Evolutionary conservation across 2,797 vertebrate species (phyloP).

Genomic region (Liparis tanakae): DNA sequence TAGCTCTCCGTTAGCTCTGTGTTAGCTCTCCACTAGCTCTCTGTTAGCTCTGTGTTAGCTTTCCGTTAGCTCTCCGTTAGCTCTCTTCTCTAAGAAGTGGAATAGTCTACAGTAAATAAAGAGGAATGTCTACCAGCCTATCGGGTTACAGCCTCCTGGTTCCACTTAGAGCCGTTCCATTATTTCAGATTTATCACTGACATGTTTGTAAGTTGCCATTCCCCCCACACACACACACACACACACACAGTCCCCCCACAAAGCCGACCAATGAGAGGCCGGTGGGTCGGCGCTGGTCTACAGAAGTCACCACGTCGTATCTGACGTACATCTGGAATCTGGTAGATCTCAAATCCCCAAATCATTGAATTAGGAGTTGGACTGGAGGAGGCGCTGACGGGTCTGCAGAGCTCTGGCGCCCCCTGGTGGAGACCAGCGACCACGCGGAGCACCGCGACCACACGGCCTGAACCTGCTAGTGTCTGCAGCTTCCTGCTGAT

Average conservation of each 20-base stretch:
- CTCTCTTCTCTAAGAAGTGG: too few relatives aligned
- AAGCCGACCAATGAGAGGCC: background rate
- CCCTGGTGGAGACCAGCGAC: constrained; percentile 50
- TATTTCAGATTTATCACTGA: constrained; percentile 85
- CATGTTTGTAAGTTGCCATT: constrained; percentile 73
- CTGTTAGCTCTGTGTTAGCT: too few relatives aligned
- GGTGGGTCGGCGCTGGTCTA: background rate
- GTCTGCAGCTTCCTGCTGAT: too few relatives aligned
- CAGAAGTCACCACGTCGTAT: background rate
- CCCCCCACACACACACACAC: constrained; percentile 49
- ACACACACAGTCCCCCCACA: constrained; percentile 7
- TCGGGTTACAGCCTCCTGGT: constrained; percentile 67
- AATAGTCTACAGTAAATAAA: too few relatives aligned
- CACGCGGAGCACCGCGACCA: too few relatives aligned
- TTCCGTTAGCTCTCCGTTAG: too few relatives aligned
- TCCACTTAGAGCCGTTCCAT: constrained; percentile 82
- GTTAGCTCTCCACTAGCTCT: too few relatives aligned
- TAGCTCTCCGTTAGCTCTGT: too few relatives aligned
- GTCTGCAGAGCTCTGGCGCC: constrained; percentile 63
- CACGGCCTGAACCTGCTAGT: too few relatives aligned
- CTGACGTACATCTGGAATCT: constrained; percentile 6
- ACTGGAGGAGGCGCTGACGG: background rate
- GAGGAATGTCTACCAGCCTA: too few relatives aligned
- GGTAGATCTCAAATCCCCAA: background rate
- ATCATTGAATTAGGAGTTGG: background rate